A percentile compares a stretch with the other conserved stretches of the same genome.
These are phyloP conservation scores for Pipistrellus kuhlii DNA, from an alignment of 2,797 vertebrate species.

Conservation along the genomic window DNA sequence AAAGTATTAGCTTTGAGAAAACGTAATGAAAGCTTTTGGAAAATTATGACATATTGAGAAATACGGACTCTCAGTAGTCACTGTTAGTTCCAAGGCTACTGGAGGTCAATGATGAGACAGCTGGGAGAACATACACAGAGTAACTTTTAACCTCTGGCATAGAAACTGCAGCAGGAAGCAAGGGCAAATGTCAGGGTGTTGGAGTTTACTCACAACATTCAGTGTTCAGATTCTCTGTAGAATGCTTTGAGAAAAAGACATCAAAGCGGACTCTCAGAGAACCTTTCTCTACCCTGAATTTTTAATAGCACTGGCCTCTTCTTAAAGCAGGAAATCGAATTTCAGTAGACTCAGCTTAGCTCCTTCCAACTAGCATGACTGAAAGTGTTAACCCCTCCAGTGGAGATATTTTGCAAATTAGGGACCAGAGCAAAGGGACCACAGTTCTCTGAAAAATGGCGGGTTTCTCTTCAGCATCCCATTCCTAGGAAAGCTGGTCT, in stretches of 20 bases:
- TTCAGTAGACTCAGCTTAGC: background rate
- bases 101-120: background rate
- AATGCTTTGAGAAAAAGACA: background rate
- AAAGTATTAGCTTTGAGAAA: background rate
- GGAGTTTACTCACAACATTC: background rate
- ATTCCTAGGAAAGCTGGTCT: background rate
- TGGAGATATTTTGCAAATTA: background rate
- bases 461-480: no score
- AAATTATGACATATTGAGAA: background rate
- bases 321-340: background rate
- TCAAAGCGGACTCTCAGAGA: background rate
- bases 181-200: background rate
- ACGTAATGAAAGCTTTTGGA: background rate
- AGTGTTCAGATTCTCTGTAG: background rate
- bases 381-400: background rate
- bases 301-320: background rate
- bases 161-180: background rate
- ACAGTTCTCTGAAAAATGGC: background rate
- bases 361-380: background rate
- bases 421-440: fast-evolving
- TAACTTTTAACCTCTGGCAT: background rate
- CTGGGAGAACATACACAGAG: background rate
- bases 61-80: background rate
- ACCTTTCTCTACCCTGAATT: background rate
- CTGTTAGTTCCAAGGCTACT: background rate